Evolutionary conservation across 2,888 invertebrate genomes (phyloP), one percentile per base, ranked within the genome.

Genomic region (Eristalis intricaria): DNA sequence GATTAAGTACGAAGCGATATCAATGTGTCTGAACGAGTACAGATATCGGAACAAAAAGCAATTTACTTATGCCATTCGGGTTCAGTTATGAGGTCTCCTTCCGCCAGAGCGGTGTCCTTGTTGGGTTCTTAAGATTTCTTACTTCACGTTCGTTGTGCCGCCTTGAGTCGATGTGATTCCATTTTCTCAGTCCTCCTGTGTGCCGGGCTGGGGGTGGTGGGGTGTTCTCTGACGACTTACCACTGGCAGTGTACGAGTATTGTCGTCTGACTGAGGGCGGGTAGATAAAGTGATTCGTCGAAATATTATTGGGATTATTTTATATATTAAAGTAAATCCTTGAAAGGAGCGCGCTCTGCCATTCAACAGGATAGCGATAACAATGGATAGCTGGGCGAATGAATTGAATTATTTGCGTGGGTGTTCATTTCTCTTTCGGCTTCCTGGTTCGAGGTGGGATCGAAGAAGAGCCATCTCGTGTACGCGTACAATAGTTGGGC

Each of bases 301-400:
- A 85, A 85, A 82, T 85, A 85, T 85, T 77, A 85, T 85, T 85
- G 73, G 82, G 85, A 85, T 78, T 85, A 85, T 77, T 85, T 77
- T 85, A 73, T 81, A 85, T 81, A 81, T 85, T 77, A 77, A 74
- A 81, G 69, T 74, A 69, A 85, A 85, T 85, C 73, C 64, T 77
- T 74, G 19, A 63, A 56, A 56, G 22, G 63, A 58, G 58, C 38
- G 23, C n/a, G 29, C 19, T 26, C 10, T 19, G 60, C 22, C 74
- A 65, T 50, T 77, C 76, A 84, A 71, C 80, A 68, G 73, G 77
- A 85, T 74, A 63, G 38, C 66, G 68, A 81, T 81, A 69, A 81
- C 77, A 85, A 81, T 73, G 71, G 81, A 77, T 81, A 77, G 43
- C 77, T 43, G 50, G 77, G 43, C 38, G 69, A 77, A 82, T 65